Evolutionary conservation across 35 echinoderm and acorn worm species (phyloP).

Genomic region (Stichopus chloronotus): DNA sequence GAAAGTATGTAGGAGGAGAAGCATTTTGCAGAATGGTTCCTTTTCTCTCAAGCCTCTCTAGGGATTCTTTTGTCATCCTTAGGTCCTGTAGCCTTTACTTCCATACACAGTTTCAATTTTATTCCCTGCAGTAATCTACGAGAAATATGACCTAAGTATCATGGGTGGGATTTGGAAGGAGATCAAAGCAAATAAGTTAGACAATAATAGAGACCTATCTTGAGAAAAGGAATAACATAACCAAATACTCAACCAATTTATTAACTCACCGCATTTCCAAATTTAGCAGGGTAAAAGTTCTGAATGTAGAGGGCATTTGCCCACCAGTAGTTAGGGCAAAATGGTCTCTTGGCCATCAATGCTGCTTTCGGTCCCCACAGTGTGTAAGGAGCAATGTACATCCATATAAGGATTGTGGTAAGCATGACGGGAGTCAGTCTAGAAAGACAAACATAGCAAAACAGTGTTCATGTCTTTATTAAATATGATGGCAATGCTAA

Average conservation of each 20-base stretch:
- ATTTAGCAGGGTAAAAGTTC: constrained; percentile 57
- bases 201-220: neutral
- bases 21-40: no score
- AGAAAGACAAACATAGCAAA: neutral
- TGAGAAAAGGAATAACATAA: neutral
- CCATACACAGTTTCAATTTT: no score
- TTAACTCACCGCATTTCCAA: constrained; percentile 29
- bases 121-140: no score
- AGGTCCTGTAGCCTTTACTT: no score
- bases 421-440: constrained; percentile 58
- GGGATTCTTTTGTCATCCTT: no score
- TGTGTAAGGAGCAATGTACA: constrained; percentile 54
- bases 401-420: constrained; percentile 37
- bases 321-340: constrained; percentile 64
- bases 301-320: constrained; percentile 67
- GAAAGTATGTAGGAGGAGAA: no score
- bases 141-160: no score
- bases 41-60: no score
- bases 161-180: no score
- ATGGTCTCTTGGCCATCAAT: constrained; percentile 36
- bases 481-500: neutral
- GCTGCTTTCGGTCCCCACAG: constrained; percentile 49
- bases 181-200: no score
- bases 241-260: neutral
- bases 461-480: neutral